These are phyloP conservation scores for Gavialis gangeticus DNA, from an alignment of 2,113 vertebrate genomes.

Conservation along the genomic window DNA sequence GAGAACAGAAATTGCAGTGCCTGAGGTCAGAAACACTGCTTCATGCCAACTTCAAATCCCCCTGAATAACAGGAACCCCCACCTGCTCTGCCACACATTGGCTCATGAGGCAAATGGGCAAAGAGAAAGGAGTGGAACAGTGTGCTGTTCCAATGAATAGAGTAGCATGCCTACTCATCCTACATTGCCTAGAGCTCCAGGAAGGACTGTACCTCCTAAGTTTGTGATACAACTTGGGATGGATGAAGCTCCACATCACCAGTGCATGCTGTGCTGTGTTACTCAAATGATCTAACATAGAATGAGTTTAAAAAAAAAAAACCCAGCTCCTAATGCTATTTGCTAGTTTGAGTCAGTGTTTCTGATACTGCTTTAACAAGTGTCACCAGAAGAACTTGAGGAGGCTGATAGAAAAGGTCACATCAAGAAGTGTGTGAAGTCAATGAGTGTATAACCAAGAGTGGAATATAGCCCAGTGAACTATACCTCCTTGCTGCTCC, in stretches of 20 bases:
- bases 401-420: background rate
- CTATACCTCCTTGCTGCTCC: background rate
- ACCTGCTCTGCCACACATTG: background rate
- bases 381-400: background rate
- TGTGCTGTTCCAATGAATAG: background rate
- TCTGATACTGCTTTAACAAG: background rate
- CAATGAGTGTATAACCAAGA: background rate
- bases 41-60: background rate
- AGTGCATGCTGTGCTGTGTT: background rate
- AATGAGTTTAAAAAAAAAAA: background rate
- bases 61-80: background rate
- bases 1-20: background rate
- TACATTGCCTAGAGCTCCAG: background rate
- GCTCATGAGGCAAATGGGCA: background rate
- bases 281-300: background rate
- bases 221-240: background rate
- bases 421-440: background rate
- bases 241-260: background rate
- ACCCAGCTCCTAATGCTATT: rapidly evolving
- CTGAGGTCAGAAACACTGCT: background rate
- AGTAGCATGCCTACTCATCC: background rate
- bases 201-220: rapidly evolving
- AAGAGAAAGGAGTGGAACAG: background rate
- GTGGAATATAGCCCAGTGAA: background rate
- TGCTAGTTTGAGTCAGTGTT: background rate